Evolutionary conservation across 2,888 invertebrate species (phyloP), one percentile per base, ranked within the genome.

Genomic region (Gisinianus flammeolus): DNA sequence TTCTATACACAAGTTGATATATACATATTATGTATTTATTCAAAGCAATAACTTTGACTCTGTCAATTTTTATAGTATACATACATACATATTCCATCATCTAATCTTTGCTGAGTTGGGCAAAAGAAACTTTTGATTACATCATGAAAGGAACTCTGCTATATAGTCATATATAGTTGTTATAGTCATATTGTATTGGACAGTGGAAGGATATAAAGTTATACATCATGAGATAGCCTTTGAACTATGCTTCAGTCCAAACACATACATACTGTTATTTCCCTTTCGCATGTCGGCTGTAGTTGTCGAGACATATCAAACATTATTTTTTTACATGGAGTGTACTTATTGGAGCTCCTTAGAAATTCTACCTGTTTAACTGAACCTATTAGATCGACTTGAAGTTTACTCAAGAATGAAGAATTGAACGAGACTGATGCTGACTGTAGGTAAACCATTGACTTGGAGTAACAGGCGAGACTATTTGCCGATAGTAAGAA

Each of bases 341-440:
- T 44, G 1, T 44, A 6, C 16, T 44, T 12, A 35, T 8, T 44
- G 19, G 8, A 12, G 44, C 19, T 44, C 19, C 44, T 2, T 6
- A 44, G 44, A 44, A 44, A 16, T 12, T 44, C 44, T 44, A 44
- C 44, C 44, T 44, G 19, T 44, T 19, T 16, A 44, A 44, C 44
- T 44, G 44, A 44, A 44, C 19, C 44, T 19, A 44, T 44, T 44
- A 44, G 44, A 44, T 44, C 44, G 44, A 44, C 44, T 62, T 62
- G 16, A 62, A 62, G 62, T 26, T 62, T 62, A 62, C 24, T 28
- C 62, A 58, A 58, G 56, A 62, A 31, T 66, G 24, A 67, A 10
- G 67, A 31, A 33, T 10, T 5, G 30, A 28, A 67, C 24, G 68
- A 69, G 22, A 69, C 19, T 44, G 44, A 44, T 44, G 44, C 44